Evolutionary conservation across 2,888 invertebrate species (phyloP).

Genomic region (Luperina testacea): DNA sequence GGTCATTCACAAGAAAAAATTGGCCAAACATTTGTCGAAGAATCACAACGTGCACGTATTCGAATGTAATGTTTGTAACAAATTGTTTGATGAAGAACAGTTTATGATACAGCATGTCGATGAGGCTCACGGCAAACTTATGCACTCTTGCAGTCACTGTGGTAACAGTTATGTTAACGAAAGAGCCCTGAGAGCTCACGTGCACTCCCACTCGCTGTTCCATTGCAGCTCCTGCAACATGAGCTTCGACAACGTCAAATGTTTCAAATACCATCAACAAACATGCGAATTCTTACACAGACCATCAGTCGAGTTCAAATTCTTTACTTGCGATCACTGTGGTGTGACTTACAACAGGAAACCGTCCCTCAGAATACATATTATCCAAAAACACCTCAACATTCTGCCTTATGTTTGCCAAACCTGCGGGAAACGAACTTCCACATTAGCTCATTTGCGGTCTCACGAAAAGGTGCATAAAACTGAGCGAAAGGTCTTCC

Average conservation of each 20-base stretch:
- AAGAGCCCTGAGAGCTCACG: constrained; percentile 78
- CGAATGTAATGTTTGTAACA: constrained; percentile 74
- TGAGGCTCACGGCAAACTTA: constrained; percentile 65
- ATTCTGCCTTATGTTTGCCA: constrained; percentile 80
- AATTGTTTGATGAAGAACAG: constrained; percentile 69
- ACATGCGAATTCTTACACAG: constrained; percentile 67
- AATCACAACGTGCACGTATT: constrained; percentile 67
- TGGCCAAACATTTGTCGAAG: constrained; percentile 73
- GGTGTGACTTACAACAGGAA: constrained; percentile 80
- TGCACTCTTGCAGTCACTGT: constrained; percentile 75
- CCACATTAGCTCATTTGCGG: constrained; percentile 78
- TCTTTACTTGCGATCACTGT: constrained; percentile 80
- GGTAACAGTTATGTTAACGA: constrained; percentile 75
- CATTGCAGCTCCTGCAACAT: constrained; percentile 76
- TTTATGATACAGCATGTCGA: constrained; percentile 67
- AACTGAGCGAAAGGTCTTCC: constrained; percentile 71
- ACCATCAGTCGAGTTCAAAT: constrained; percentile 27
- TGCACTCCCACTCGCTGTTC: constrained; percentile 78
- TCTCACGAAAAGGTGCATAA: constrained; percentile 80
- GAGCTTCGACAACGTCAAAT: constrained; percentile 80
- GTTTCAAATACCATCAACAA: constrained; percentile 77
- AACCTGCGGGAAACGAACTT: constrained; percentile 82
- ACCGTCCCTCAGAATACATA: constrained; percentile 81
- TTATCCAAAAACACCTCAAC: constrained; percentile 83
- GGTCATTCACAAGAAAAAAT: constrained; percentile 70